Evolutionary conservation across 2,113 vertebrate species (phyloP), one percentile per base, ranked within the genome.

Genomic region (Corythornis vintsioides): DNA sequence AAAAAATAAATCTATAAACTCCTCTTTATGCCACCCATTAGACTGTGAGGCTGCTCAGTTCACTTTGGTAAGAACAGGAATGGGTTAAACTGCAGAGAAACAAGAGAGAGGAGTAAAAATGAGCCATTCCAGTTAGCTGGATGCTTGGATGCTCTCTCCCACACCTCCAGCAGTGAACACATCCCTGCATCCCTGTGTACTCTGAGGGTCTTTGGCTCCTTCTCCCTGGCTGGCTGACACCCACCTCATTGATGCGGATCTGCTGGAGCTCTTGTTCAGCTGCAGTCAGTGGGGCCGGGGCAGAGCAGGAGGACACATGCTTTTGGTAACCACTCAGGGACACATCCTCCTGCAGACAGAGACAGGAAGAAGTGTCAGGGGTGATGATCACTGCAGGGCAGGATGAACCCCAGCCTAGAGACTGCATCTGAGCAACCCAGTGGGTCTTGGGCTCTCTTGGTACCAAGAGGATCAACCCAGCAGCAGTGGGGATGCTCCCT

Each of bases 221-320:
- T 26, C n/a, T 65, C 14, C 33, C 5, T 0, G 26, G 26, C 55
- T 1, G 1, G 2, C 0, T 1, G 64, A 55, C 67, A 73, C 96
- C 64, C 82, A 99, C 99, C 99, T 99, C 99, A 3, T 99, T 99
- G 95, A 99, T 98, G 93, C 98, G 99, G 85, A 99, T 99, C 96
- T 98, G 98, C 97, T 99, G 99, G 13, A 99, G 97, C 92, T 99
- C 99, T 96, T 98, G 98, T 92, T 99, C 99, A 0, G 99, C 99
- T 5, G 97, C 97, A 2, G 99, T 99, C 93, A 99, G 98, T 0
- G 99, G 99, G 69, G 98, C 98, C 0, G 98, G 98, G 9, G 98
- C 98, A 0, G 98, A 98, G 81, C 98, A 98, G 65, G 98, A 99
- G 1, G 98, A 98, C 77, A 98, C 85, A 21, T 99, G 99, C 67